Percentiles rank a stretch among this genome's conserved stretches.
Evolutionary conservation across 2,113 vertebrate species (phyloP).

Genomic region (Psophia crepitans): DNA sequence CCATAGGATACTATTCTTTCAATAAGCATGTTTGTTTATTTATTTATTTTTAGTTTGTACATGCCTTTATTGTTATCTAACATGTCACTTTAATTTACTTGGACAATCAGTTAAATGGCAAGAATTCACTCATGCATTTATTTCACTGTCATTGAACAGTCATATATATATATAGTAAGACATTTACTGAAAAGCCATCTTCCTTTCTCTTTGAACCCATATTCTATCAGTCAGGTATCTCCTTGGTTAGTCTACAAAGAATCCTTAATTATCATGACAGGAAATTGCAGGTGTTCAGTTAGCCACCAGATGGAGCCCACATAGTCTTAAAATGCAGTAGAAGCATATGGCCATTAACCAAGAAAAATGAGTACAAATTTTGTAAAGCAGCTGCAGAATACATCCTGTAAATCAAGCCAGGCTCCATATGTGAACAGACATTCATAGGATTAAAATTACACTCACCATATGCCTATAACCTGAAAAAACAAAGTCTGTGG

Average conservation of each 20-base stretch:
- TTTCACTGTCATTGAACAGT: not conserved
- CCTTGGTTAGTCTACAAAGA: constrained; percentile 5
- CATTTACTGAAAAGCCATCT: not conserved
- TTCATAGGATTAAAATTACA: not conserved
- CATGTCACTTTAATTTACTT: not conserved
- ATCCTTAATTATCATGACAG: constrained; percentile 21
- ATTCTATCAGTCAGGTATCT: not conserved
- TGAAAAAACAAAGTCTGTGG: not conserved
- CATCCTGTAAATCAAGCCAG: not conserved
- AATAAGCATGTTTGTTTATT: not conserved
- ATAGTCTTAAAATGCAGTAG: not conserved
- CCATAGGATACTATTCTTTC: not conserved
- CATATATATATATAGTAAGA: not conserved
- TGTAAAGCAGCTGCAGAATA: not conserved
- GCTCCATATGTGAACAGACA: not conserved
- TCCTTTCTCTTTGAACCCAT: not conserved
- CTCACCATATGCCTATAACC: not conserved
- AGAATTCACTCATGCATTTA: not conserved
- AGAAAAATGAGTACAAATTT: constrained; percentile 32
- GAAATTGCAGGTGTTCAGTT: constrained; percentile 22
- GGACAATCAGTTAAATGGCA: not conserved
- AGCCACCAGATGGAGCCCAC: constrained; percentile 15
- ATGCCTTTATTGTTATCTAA: not conserved
- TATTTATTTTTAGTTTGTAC: not conserved
- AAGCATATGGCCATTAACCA: constrained; percentile 4